Conservation (phyloP, 53 echinoderm and acorn worm species). For the Temnopleurus reevesii region DNA sequence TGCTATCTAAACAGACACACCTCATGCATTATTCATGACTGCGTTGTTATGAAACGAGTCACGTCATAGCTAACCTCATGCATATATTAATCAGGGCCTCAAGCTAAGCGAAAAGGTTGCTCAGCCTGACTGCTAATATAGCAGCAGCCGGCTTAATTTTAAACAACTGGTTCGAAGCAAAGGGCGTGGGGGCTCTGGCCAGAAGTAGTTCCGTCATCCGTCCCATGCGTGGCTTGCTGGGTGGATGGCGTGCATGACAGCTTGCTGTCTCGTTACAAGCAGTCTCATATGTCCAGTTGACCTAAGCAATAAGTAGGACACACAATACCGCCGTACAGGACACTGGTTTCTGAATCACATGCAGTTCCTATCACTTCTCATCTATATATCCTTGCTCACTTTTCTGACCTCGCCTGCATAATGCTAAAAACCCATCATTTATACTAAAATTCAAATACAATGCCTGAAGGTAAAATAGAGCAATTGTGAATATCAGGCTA, state of each 20-base stretch:
- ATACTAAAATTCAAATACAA: neutral
- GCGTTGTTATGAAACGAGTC: neutral
- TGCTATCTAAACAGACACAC: neutral
- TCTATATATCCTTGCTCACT: neutral
- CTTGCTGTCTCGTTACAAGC: neutral
- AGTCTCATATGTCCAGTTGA: neutral
- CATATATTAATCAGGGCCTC: conserved; percentile 14
- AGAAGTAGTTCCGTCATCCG: conserved; percentile 35
- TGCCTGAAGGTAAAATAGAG: neutral
- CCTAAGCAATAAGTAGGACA: conserved; percentile 27
- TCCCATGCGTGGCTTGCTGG: neutral
- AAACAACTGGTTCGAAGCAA: neutral
- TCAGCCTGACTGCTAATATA: neutral
- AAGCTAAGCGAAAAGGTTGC: neutral
- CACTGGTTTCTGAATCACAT: conserved; percentile 11
- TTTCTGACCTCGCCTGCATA: neutral
- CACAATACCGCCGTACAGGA: neutral
- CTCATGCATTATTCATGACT: conserved; percentile 31
- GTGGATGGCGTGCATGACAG: conserved; percentile 27
- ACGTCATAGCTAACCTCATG: conserved; percentile 13
- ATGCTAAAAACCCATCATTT: conserved; percentile 24
- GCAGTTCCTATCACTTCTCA: neutral
- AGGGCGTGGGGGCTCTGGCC: conserved; percentile 23
- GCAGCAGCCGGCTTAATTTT: conserved; percentile 3
- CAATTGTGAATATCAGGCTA: neutral